Conservation (phyloP, 1,140 invertebrate genomes). For the Phocides pigmalion region DNA sequence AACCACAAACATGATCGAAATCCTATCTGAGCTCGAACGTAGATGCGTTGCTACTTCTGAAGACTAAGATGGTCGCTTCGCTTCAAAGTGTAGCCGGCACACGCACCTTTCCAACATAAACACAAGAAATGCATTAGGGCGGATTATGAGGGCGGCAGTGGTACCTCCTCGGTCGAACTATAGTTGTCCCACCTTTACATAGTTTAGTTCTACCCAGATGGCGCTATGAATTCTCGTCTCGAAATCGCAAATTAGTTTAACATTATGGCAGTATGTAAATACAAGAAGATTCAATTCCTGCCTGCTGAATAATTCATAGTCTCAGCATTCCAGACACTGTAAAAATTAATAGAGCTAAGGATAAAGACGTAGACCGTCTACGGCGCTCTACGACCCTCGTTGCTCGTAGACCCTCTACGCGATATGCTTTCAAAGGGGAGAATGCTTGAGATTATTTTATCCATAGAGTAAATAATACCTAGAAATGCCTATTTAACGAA, state of each 20-base stretch:
- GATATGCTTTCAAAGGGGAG: conserved; percentile 17
- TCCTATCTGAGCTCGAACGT: too few species aligned
- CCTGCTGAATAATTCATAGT: conserved; percentile 13
- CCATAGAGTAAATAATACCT: not conserved
- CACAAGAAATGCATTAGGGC: too few species aligned
- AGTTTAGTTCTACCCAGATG: too few species aligned
- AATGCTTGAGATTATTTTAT: conserved; percentile 11
- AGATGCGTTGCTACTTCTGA: too few species aligned
- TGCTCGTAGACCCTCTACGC: conserved; percentile 26
- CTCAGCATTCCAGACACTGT: not conserved
- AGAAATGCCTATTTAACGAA: not conserved
- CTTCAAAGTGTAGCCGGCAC: too few species aligned
- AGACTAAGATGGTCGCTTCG: too few species aligned
- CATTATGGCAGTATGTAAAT: conserved; percentile 9
- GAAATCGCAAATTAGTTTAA: not conserved
- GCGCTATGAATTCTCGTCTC: too few species aligned
- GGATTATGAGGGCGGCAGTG: too few species aligned
- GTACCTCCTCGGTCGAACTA: too few species aligned
- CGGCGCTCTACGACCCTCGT: conserved; percentile 13
- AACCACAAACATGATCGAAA: too few species aligned
- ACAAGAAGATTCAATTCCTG: conserved; percentile 9
- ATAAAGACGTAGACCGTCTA: conserved; percentile 14
- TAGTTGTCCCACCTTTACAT: too few species aligned
- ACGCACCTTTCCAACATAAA: too few species aligned
- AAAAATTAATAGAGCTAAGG: conserved; percentile 15